phyloP scores from a whole-genome alignment of 2,797 vertebrate genomes.

The Melanotaenia parkinsoni region DNA sequence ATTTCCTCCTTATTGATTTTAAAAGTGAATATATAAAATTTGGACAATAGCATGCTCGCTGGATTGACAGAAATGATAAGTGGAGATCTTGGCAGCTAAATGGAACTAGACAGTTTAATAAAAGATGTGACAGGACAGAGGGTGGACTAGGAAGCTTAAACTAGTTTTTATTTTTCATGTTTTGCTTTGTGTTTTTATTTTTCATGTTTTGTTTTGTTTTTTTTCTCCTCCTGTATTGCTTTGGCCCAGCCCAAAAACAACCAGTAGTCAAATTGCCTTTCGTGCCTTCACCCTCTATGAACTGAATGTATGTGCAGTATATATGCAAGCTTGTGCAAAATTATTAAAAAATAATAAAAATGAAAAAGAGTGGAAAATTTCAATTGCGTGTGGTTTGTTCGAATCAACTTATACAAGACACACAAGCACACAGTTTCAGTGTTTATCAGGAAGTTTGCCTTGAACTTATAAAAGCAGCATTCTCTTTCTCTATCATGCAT shows the following conservation, averaged over 20 bases:
- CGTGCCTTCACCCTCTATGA: conserved; percentile 99
- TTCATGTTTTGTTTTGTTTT: conserved; percentile 80
- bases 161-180: conserved; percentile 89
- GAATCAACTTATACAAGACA: neutral
- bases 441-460: too few relatives aligned
- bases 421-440: neutral
- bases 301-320: conserved; percentile 99
- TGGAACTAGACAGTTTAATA: conserved; percentile 70
- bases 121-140: conserved; percentile 65
- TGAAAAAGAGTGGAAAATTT: conserved; percentile 56
- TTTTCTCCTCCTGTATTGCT: conserved; percentile 88
- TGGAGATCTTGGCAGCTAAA: conserved; percentile 93
- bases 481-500: neutral
- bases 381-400: conserved; percentile 37
- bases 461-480: neutral
- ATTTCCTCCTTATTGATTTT: conserved; percentile 82
- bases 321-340: conserved; percentile 99
- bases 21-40: conserved; percentile 65
- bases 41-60: conserved; percentile 32
- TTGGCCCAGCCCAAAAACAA: conserved; percentile 95
- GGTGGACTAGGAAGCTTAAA: conserved; percentile 79
- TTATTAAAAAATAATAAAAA: conserved; percentile 89
- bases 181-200: conserved; percentile 80
- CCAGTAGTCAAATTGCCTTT: conserved; percentile 97
- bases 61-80: conserved; percentile 71